Percentiles rank a stretch among this genome's conserved stretches.
Conservation (phyloP, 2,888 invertebrate genomes). For the Chrysopilus asiliformis region DNA sequence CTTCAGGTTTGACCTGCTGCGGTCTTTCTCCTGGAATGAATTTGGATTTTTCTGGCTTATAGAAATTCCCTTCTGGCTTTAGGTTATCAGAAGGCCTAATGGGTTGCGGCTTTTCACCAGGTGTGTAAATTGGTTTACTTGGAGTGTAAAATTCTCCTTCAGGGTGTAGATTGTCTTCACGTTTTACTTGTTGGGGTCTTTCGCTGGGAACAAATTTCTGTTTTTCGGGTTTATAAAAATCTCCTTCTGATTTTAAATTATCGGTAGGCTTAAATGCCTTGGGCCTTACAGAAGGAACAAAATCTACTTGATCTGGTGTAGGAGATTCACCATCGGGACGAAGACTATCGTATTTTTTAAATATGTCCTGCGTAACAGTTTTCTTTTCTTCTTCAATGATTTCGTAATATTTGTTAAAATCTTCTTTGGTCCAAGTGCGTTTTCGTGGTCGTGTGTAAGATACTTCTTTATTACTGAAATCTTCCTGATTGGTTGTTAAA, state of each 20-base stretch:
- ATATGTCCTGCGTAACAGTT: conserved; percentile 46
- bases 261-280: conserved; percentile 26
- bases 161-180: conserved; percentile 38
- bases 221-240: conserved; percentile 31
- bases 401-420: conserved; percentile 54
- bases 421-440: conserved; percentile 59
- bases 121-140: conserved; percentile 38
- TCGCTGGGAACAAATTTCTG: conserved; percentile 36
- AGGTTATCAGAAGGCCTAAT: conserved; percentile 47
- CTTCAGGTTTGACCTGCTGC: conserved; percentile 27
- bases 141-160: conserved; percentile 42
- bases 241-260: conserved; percentile 38
- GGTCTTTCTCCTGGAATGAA: conserved; percentile 36
- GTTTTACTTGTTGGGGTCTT: conserved; percentile 30
- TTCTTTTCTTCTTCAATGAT: conserved; percentile 41
- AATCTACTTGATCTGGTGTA: conserved; percentile 28
- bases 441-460: conserved; percentile 42
- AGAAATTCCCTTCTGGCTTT: conserved; percentile 44
- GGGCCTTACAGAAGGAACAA: conserved; percentile 37
- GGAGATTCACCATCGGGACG: conserved; percentile 36
- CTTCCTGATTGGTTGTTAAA: conserved; percentile 48
- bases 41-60: conserved; percentile 29
- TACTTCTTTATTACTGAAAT: conserved; percentile 46
- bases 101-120: conserved; percentile 43
- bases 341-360: conserved; percentile 36